A percentile compares a stretch with the other conserved stretches of the same genome.
These are phyloP conservation scores for Tubiluchus corallicola DNA, from an alignment of 2,888 invertebrate genomes.

Conservation along the genomic window DNA sequence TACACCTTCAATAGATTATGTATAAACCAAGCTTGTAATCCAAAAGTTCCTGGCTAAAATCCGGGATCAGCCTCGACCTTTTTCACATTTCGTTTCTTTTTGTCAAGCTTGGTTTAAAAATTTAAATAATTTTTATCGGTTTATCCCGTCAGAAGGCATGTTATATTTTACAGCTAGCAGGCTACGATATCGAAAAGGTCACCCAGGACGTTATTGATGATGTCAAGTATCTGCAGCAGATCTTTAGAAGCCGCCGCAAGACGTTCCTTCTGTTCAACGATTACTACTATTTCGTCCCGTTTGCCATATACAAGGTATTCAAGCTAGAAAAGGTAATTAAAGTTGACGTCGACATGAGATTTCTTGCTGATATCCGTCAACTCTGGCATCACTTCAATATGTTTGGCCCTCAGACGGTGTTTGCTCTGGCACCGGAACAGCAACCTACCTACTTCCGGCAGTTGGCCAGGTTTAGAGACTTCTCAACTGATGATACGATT, in stretches of 20 bases:
- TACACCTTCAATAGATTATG: too few relatives aligned
- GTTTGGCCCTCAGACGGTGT: slow-evolving; percentile 43
- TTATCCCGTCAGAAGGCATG: too few relatives aligned
- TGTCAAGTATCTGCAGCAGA: too few relatives aligned
- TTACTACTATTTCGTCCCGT: neutral
- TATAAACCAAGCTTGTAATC: too few relatives aligned
- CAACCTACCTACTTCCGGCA: slow-evolving; percentile 60
- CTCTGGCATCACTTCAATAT: slow-evolving; percentile 46
- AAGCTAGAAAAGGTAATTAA: slow-evolving; percentile 33
- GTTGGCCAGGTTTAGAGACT: slow-evolving; percentile 42
- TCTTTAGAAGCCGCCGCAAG: neutral
- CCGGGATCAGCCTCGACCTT: too few relatives aligned
- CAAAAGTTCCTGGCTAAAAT: too few relatives aligned
- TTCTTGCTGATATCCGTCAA: slow-evolving; percentile 44
- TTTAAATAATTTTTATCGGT: too few relatives aligned
- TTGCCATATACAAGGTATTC: neutral
- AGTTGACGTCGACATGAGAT: slow-evolving; percentile 56
- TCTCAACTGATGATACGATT: slow-evolving; percentile 41
- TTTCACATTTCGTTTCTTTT: too few relatives aligned
- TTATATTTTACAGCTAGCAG: too few relatives aligned
- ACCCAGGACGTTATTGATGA: too few relatives aligned
- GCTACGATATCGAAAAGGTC: too few relatives aligned
- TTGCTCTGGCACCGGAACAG: slow-evolving; percentile 51
- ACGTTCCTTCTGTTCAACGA: neutral
- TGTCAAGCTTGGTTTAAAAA: too few relatives aligned